Percentiles rank a stretch among this genome's conserved stretches.
Evolutionary conservation across 2,113 vertebrate genomes (phyloP).

Genomic region (Siphamia tubifer): DNA sequence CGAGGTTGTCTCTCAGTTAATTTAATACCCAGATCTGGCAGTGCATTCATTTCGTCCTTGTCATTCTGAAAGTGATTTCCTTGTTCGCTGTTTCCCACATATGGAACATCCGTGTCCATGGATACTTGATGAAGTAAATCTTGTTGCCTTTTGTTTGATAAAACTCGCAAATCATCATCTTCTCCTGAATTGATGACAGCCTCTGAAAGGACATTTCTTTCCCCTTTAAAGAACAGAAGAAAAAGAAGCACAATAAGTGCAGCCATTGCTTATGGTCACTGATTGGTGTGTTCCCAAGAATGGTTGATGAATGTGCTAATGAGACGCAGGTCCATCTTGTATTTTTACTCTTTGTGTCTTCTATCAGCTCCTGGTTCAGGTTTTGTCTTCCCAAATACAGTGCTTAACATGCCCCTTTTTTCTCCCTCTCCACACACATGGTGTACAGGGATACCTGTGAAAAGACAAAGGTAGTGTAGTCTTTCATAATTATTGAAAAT

Average conservation of each 20-base stretch:
- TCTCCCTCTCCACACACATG: constrained; percentile 6
- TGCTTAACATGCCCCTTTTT: constrained; percentile 13
- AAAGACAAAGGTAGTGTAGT: constrained; percentile 39
- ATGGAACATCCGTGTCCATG: not conserved
- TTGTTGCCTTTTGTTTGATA: constrained; percentile 11
- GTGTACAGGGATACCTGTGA: constrained; percentile 47
- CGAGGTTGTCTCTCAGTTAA: not conserved
- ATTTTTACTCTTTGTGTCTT: not conserved
- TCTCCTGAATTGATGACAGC: constrained; percentile 14
- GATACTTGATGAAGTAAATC: constrained; percentile 18
- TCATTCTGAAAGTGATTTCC: not conserved
- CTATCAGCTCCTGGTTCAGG: not conserved
- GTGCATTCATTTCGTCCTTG: not conserved
- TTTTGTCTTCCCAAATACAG: not conserved
- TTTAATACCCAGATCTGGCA: constrained; percentile 11
- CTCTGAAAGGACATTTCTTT: constrained; percentile 5
- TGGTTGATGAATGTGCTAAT: not conserved
- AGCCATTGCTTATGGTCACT: constrained; percentile 34
- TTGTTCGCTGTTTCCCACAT: constrained; percentile 1
- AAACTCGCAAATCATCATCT: constrained; percentile 7
- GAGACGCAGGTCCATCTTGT: constrained; percentile 5
- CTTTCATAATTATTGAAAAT: constrained; percentile 31
- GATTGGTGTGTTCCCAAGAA: constrained; percentile 14
- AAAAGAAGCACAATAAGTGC: constrained; percentile 42
- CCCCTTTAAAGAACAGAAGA: constrained; percentile 44